These are phyloP conservation scores for Philhelius pedissequus DNA, from an alignment of 2,888 invertebrate species.

Conservation along the genomic window DNA sequence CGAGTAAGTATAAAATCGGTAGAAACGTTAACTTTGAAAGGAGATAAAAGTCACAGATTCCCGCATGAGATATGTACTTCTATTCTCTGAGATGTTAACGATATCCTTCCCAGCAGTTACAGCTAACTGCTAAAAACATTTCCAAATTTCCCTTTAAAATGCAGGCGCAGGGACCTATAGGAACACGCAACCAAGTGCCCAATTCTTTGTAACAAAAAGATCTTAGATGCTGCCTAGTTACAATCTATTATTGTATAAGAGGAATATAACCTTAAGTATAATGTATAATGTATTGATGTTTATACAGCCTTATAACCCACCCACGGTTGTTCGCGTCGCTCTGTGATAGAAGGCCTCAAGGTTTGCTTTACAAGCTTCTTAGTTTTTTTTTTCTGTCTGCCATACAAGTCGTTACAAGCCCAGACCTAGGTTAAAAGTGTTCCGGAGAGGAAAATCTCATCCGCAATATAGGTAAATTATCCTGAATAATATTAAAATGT, in stretches of 20 bases:
- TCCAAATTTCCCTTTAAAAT: constrained; percentile 22
- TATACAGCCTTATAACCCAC: constrained; percentile 35
- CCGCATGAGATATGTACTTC: constrained; percentile 8
- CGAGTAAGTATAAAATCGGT: not conserved
- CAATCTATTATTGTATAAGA: constrained; percentile 41
- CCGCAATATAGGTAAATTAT: constrained; percentile 66
- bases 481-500: constrained; percentile 45
- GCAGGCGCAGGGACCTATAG: not conserved
- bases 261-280: not conserved
- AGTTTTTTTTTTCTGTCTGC: constrained; percentile 10
- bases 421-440: constrained; percentile 36
- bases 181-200: constrained; percentile 7
- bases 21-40: constrained; percentile 42
- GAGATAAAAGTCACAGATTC: constrained; percentile 36
- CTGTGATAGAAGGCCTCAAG: constrained; percentile 44
- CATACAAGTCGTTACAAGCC: not conserved
- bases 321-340: constrained; percentile 25
- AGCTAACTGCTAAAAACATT: constrained; percentile 21
- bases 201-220: constrained; percentile 29
- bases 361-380: constrained; percentile 38
- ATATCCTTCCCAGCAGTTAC: constrained; percentile 25
- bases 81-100: constrained; percentile 7
- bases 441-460: constrained; percentile 64
- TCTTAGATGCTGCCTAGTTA: constrained; percentile 57
- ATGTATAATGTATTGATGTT: not conserved